A percentile compares a stretch with the other conserved stretches of the same genome.
These are phyloP conservation scores for Eucera pruinosa DNA, from an alignment of 2,888 invertebrate genomes.

Conservation along the genomic window DNA sequence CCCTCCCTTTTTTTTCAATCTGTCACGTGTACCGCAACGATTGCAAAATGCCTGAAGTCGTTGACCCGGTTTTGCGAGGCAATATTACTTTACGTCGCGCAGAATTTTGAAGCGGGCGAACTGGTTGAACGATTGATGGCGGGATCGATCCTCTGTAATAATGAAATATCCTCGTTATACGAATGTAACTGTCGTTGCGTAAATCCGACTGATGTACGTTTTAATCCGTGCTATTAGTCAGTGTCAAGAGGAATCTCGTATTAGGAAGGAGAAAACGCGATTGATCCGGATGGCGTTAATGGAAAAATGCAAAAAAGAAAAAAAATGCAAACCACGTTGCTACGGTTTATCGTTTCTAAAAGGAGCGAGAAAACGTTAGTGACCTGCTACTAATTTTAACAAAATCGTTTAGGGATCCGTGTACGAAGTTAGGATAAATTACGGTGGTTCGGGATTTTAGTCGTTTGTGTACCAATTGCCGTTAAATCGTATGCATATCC, in stretches of 20 bases:
- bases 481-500: background rate
- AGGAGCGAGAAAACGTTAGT: background rate
- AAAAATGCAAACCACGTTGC: background rate
- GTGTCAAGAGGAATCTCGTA: slow-evolving; percentile 28
- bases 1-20: slow-evolving; percentile 17
- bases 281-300: slow-evolving; percentile 5
- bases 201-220: slow-evolving; percentile 38
- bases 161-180: slow-evolving; percentile 53
- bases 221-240: slow-evolving; percentile 49
- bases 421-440: background rate
- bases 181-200: slow-evolving; percentile 35
- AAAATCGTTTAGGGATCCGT: no score
- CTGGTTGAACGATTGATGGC: slow-evolving; percentile 38
- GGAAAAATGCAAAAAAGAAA: slow-evolving; percentile 11
- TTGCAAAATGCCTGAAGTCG: slow-evolving; percentile 21
- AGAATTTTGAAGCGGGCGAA: slow-evolving; percentile 36
- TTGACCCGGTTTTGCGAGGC: slow-evolving; percentile 32
- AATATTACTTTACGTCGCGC: slow-evolving; percentile 46
- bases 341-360: slow-evolving; percentile 4
- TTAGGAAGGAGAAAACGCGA: slow-evolving; percentile 17
- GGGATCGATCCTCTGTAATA: slow-evolving; percentile 42
- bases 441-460: no score
- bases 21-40: slow-evolving; percentile 16
- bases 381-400: slow-evolving; percentile 5
- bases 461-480: slow-evolving; percentile 4